These are phyloP conservation scores for Callosobruchus maculatus DNA, from an alignment of 2,888 invertebrate species.

Conservation along the genomic window DNA sequence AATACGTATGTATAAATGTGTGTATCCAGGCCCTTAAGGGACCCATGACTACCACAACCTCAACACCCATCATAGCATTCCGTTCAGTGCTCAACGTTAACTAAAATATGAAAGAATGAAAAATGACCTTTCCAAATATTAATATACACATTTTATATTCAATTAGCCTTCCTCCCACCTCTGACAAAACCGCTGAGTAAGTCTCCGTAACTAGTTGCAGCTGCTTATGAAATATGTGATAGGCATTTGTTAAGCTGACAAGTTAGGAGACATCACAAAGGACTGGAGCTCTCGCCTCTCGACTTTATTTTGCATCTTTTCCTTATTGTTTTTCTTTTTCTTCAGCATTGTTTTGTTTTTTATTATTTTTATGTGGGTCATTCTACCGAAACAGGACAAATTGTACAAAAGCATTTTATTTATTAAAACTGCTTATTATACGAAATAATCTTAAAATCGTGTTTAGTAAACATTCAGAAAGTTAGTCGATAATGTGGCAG, in stretches of 20 bases:
- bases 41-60: no score
- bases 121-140: constrained; percentile 15
- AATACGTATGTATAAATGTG: no score
- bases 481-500: no score
- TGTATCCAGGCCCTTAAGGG: no score
- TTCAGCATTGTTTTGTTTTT: not conserved
- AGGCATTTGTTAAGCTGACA: constrained; percentile 21
- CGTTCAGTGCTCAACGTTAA: not conserved
- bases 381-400: no score
- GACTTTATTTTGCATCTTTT: not conserved
- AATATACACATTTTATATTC: constrained; percentile 18
- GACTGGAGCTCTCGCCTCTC: not conserved
- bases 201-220: constrained; percentile 15
- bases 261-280: not conserved
- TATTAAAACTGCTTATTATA: no score
- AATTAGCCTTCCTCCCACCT: constrained; percentile 12
- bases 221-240: constrained; percentile 16
- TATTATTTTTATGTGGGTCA: no score
- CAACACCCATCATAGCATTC: no score
- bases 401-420: no score
- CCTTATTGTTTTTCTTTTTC: not conserved
- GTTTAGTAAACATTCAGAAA: no score
- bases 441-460: no score
- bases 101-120: constrained; percentile 15
- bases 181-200: constrained; percentile 16